A percentile compares a stretch with the other conserved stretches of the same genome.
Conservation (phyloP, 2,888 invertebrate genomes). For the Pharmacophagus antenor region DNA sequence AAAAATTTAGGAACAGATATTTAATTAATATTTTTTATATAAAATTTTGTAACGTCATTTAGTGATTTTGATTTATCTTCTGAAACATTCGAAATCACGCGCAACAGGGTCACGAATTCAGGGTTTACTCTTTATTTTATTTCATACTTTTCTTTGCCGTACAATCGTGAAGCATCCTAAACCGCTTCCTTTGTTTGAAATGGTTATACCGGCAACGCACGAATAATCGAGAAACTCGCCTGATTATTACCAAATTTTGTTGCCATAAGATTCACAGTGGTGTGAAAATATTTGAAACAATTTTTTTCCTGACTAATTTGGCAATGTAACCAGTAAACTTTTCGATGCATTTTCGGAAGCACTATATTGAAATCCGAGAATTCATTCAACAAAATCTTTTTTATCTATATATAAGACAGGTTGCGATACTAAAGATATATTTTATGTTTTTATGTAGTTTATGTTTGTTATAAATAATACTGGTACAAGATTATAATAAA, state of each 20-base stretch:
- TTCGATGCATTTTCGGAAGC: conserved; percentile 19
- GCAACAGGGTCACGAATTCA: conserved; percentile 31
- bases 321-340: conserved; percentile 11
- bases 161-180: conserved; percentile 27
- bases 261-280: conserved; percentile 15
- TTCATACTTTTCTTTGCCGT: conserved; percentile 24
- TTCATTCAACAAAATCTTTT: neutral
- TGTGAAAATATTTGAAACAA: conserved; percentile 1
- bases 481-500: too few relatives aligned
- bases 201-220: conserved; percentile 35
- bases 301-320: conserved; percentile 22
- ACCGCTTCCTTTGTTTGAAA: conserved; percentile 30
- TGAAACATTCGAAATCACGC: conserved; percentile 12
- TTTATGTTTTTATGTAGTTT: too few relatives aligned
- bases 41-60: neutral
- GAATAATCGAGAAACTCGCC: conserved; percentile 18
- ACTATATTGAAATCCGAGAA: neutral
- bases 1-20: too few relatives aligned
- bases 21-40: too few relatives aligned
- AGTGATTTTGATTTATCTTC: neutral
- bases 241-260: conserved; percentile 11
- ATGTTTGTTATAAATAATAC: too few relatives aligned
- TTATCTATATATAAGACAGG: neutral
- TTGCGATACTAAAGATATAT: too few relatives aligned
- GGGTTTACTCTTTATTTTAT: conserved; percentile 21